A percentile compares a stretch with the other conserved stretches of the same genome.
phyloP scores from a whole-genome alignment of 1,140 invertebrate genomes.

The Brachionus paranguensis region DNA sequence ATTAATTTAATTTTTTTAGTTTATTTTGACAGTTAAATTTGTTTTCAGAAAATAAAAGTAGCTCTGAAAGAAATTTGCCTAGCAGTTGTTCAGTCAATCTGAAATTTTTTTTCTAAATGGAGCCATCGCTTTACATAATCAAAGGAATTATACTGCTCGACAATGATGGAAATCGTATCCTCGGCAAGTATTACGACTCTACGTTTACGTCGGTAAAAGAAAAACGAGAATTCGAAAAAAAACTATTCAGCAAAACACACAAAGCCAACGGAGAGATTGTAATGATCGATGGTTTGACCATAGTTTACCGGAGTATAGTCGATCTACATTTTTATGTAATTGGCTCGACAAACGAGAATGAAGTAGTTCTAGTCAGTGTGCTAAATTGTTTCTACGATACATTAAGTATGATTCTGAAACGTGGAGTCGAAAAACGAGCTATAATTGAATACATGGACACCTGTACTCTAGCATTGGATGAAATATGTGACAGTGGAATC shows the following conservation, averaged over 20 bases:
- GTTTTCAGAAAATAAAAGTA: neutral
- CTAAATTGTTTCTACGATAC: slow-evolving; percentile 91
- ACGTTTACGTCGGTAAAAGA: slow-evolving; percentile 70
- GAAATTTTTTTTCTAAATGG: slow-evolving; percentile 52
- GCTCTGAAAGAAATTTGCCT: neutral
- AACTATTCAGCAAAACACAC: slow-evolving; percentile 93
- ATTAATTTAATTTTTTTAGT: neutral
- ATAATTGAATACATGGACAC: slow-evolving; percentile 91
- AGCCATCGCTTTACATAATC: slow-evolving; percentile 77
- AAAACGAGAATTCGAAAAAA: slow-evolving; percentile 93
- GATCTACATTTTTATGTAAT: slow-evolving; percentile 98
- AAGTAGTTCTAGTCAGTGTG: slow-evolving; percentile 89
- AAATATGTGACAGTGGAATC: slow-evolving; percentile 89
- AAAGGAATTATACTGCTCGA: slow-evolving; percentile 96
- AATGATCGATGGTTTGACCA: slow-evolving; percentile 92
- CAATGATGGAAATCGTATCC: slow-evolving; percentile 89
- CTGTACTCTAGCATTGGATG: slow-evolving; percentile 90
- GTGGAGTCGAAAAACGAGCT: slow-evolving; percentile 88
- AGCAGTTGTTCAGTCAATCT: no score
- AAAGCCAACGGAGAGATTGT: slow-evolving; percentile 82
- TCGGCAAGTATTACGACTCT: slow-evolving; percentile 66
- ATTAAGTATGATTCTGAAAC: slow-evolving; percentile 82
- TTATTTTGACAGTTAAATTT: neutral
- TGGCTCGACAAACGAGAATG: slow-evolving; percentile 88
- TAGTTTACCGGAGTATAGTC: slow-evolving; percentile 93